Evolutionary conservation across 2,113 vertebrate species (phyloP), one percentile per base, ranked within the genome.

Genomic region (Romanogobio albipinnatus): DNA sequence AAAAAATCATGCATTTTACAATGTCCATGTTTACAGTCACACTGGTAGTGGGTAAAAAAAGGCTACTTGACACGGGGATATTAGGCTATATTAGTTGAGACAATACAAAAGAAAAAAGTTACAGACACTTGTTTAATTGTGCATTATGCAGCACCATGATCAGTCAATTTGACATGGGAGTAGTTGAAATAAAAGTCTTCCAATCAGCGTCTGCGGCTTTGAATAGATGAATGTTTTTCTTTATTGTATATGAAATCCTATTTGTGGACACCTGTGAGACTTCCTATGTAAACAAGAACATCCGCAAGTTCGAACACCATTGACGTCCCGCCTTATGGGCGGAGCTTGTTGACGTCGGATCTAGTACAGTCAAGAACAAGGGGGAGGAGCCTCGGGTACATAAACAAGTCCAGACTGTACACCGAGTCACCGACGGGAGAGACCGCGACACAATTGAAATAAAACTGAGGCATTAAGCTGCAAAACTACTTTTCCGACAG

Each of bases 391-490:
- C 85, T 53, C 58, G 74, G 1, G 1, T 39, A 7, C 86, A 91
- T 90, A 93, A 93, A 94, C 93, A 92, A 94, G 81, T 88, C 36
- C 3, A 62, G 80, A 29, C 66, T 33, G 59, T 81, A 81, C 61
- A 51, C 58, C 39, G 39, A 39, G 39, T 39, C 39, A 39, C 39
- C 2, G n/a, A 19, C 43, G 1, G 77, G 4, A 62, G 45, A 9
- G 19, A 68, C 45, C 14, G 19, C 9, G 2, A 53, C 24, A 36
- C 17, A 51, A 51, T 47, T 33, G 6, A 19, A 15, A 47, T 5
- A 29, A 26, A 51, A 45, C 24, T 49, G 62, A 33, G 45, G 17
- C 1, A n/a, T n/a, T 6, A 24, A 47, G 7, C 36, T 22, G 59
- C n/a, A 64, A 33, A 49, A 26, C 14, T 11, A 47, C 39, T 19